Evolutionary conservation across 2,113 vertebrate species (phyloP).

Genomic region (Ranitomeya variabilis): DNA sequence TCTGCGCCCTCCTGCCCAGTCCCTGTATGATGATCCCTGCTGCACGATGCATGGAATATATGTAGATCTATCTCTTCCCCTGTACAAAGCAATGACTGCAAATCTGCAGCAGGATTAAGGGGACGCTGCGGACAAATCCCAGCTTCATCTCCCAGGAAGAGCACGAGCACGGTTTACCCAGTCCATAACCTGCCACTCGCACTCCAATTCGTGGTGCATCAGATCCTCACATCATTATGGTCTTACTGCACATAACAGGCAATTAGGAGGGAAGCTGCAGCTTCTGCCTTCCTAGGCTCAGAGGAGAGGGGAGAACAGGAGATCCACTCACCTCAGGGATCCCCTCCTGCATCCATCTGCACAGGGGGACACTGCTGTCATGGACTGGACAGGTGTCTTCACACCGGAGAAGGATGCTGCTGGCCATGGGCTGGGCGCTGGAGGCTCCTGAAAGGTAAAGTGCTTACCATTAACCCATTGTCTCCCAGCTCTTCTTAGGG

Average conservation of each 20-base stretch:
- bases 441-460: slow-evolving; percentile 22
- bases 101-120: slow-evolving; percentile 52
- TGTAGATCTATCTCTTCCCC: neutral
- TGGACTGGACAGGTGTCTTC: neutral
- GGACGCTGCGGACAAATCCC: slow-evolving; percentile 34
- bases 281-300: too few relatives aligned
- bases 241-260: neutral
- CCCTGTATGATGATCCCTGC: slow-evolving; percentile 38
- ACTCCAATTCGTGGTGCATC: slow-evolving; percentile 16
- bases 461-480: neutral
- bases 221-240: slow-evolving; percentile 15
- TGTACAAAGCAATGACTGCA: slow-evolving; percentile 17
- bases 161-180: slow-evolving; percentile 20
- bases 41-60: slow-evolving; percentile 33
- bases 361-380: neutral
- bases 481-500: neutral
- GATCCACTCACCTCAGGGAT: neutral
- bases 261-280: neutral
- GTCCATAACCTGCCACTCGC: neutral
- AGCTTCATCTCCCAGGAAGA: slow-evolving; percentile 35
- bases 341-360: slow-evolving; percentile 19
- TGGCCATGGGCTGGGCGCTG: slow-evolving; percentile 6
- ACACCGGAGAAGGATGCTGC: slow-evolving; percentile 17
- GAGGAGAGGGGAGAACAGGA: too few relatives aligned
- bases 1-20: neutral